A percentile compares a stretch with the other conserved stretches of the same genome.
Conservation (phyloP, 1,140 invertebrate species). For the Acromyrmex heyeri region DNA sequence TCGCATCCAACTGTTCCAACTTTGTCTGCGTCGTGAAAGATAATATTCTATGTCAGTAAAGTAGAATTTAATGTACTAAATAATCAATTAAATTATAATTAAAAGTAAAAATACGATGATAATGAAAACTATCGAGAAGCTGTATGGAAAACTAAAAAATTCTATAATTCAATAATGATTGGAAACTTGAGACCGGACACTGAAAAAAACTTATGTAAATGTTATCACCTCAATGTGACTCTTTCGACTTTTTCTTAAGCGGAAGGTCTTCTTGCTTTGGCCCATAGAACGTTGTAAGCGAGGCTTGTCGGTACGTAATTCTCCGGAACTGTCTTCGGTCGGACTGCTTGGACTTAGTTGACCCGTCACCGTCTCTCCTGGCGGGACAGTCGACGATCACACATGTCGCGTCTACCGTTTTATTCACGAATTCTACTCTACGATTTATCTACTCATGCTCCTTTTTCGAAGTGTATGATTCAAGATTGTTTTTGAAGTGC, state of each 20-base stretch:
- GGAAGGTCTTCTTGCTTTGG: constrained; percentile 97
- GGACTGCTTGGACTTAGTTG: constrained; percentile 92
- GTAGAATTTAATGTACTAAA: not conserved
- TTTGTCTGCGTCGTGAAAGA: constrained; percentile 48
- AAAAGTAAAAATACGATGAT: not conserved
- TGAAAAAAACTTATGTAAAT: constrained; percentile 3
- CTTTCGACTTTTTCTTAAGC: constrained; percentile 92
- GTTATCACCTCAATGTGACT: constrained; percentile 85
- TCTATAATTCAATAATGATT: not conserved
- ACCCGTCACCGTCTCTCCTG: constrained; percentile 91
- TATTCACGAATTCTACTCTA: constrained; percentile 48
- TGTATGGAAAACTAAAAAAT: not conserved
- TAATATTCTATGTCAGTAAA: not conserved
- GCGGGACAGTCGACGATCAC: constrained; percentile 50
- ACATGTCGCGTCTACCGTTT: constrained; percentile 34
- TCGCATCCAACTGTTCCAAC: constrained; percentile 31
- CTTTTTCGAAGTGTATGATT: constrained; percentile 63
- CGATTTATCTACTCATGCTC: constrained; percentile 80
- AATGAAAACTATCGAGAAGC: not conserved
- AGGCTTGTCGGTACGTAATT: constrained; percentile 89
- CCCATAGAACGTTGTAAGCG: constrained; percentile 96
- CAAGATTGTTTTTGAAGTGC: constrained; percentile 30
- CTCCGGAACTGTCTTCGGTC: constrained; percentile 89
- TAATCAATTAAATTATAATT: not conserved
- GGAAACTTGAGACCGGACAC: not conserved